Base-by-base conservation (phyloP, 2,888 invertebrate genomes). In the Macrophya annulata region DNA sequence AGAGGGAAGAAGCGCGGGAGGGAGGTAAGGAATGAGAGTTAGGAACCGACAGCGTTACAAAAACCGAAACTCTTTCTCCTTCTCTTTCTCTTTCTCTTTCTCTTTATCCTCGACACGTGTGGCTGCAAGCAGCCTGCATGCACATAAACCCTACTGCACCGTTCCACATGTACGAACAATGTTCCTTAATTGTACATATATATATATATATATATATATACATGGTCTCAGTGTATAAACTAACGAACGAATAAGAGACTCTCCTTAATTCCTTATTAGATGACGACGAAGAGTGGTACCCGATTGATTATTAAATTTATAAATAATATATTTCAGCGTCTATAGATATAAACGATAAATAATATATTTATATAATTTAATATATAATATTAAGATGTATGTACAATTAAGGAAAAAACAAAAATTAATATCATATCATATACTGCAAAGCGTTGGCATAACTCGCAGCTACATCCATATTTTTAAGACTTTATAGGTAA, bases 1-100 rank as follows among this genome's bases (percentile, higher is more conserved):
- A 31, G 55, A 79, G 84, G 86, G 82, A 85, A 85, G 86, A 86
- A 87, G 87, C 84, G 85, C 79, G 84, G 82, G 84, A 84, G 84
- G 72, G 84, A 84, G 17, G 77, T 65, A 51, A 59, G 40, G 84
- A 84, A 77, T n/a, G 51, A 71, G 68, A 55, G 55, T 55, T 76
- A 84, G 82, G 68, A 85, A 84, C 65, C 76, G 68, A 65, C 51
- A 86, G 88, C 37, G 51, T 48, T 51, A 89, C 87, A 88, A 87
- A 77, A 77, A 87, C 86, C 88, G 86, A 89, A 87, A 40, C 59
- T 76, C 84, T 84, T 84, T 31, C 31, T 31, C 31, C 31, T 31
- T 31, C 31, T 31, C 31, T 31, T 74, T 40, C 84, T 74, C 62
- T 72, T 8, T 59, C 10, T 84, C 37, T 84, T 84, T 37, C 51